phyloP scores from a whole-genome alignment of 2,113 vertebrate genomes.

The Macaca fascicularis region DNA sequence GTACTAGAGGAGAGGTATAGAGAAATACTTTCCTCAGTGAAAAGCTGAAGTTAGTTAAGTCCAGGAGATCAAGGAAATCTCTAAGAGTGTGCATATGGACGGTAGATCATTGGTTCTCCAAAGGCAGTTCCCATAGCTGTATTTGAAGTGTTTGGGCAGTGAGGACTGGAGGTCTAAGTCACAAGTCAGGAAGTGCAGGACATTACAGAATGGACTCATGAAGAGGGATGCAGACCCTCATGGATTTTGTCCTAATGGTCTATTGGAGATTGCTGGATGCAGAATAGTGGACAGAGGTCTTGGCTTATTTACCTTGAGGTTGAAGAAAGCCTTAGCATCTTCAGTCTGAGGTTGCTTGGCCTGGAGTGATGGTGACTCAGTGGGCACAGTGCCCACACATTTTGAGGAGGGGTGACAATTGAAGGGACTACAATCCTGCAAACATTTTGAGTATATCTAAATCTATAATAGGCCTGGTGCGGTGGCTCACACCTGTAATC shows the following conservation, averaged over 20 bases:
- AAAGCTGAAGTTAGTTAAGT: background rate
- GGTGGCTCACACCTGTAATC: too few relatives aligned
- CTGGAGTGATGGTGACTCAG: background rate
- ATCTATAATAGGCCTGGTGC: background rate
- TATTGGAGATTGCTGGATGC: background rate
- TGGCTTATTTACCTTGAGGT: background rate
- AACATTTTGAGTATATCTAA: background rate
- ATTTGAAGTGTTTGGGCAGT: background rate
- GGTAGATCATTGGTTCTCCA: background rate
- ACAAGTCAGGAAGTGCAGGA: background rate
- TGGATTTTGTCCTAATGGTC: background rate
- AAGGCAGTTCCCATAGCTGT: background rate
- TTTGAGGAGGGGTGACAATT: background rate
- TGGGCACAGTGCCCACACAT: background rate
- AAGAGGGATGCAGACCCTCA: background rate
- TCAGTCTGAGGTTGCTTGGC: background rate
- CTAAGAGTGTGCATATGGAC: background rate
- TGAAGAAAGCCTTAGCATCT: background rate
- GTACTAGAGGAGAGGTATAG: background rate
- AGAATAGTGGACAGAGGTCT: background rate
- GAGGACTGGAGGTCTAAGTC: background rate
- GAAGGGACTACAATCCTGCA: background rate
- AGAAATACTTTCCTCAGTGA: background rate
- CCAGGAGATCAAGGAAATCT: background rate
- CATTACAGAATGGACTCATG: fast-evolving